Evolutionary conservation across 2,888 invertebrate species (phyloP).

Genomic region (Pterostichus madidus): DNA sequence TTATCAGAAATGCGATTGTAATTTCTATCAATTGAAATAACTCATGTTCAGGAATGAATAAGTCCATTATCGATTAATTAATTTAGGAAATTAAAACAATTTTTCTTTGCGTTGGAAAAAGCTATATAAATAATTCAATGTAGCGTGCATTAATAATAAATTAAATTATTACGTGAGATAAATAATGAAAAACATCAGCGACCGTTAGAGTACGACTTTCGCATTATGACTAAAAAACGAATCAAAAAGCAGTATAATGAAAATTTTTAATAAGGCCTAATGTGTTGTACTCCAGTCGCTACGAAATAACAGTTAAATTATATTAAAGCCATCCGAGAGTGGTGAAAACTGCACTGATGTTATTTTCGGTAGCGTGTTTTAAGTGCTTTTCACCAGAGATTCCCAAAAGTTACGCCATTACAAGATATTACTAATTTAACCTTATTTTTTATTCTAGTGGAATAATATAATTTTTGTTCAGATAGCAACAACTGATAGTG

Average conservation of each 20-base stretch:
- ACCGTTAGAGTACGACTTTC: constrained; percentile 11
- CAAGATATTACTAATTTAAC: neutral
- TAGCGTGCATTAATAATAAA: constrained; percentile 40
- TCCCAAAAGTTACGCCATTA: constrained; percentile 12
- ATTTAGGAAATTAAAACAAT: constrained; percentile 30
- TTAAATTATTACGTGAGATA: constrained; percentile 38
- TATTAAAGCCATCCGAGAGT: constrained; percentile 52
- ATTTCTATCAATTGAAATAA: no score
- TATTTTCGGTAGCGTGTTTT: constrained; percentile 46
- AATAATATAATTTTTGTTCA: neutral
- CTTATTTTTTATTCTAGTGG: neutral
- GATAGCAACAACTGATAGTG: no score
- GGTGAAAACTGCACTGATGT: constrained; percentile 54
- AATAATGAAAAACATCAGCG: constrained; percentile 19
- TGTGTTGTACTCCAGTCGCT: constrained; percentile 47
- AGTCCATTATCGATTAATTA: constrained; percentile 19
- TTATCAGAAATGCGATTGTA: no score
- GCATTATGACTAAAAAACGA: constrained; percentile 45
- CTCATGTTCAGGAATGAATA: neutral
- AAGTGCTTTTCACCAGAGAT: constrained; percentile 47
- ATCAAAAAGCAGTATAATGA: constrained; percentile 48
- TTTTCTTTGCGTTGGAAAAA: constrained; percentile 17
- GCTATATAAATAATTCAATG: constrained; percentile 32
- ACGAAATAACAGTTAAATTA: constrained; percentile 54
- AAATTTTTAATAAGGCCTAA: constrained; percentile 53